Conservation (phyloP, 2,113 vertebrate genomes). For the Phyllopteryx taeniolatus region DNA sequence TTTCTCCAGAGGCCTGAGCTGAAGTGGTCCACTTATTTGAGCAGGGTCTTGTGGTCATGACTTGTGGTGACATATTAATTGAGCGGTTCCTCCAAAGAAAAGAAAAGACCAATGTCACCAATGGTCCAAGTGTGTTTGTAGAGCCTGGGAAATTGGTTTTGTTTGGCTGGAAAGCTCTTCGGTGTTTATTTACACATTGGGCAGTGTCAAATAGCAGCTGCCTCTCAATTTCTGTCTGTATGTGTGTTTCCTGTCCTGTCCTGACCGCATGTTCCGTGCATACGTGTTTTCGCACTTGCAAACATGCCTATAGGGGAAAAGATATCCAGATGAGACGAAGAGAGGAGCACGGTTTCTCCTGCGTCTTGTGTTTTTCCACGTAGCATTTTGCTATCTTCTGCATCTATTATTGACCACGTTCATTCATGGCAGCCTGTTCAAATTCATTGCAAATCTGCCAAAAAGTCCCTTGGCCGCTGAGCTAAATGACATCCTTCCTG, state of each 20-base stretch:
- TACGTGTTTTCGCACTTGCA: constrained; percentile 30
- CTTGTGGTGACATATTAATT: constrained; percentile 71
- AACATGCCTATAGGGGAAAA: neutral
- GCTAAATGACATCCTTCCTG: constrained; percentile 10
- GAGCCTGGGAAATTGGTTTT: constrained; percentile 62
- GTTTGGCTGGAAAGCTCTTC: constrained; percentile 46
- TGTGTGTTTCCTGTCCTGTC: constrained; percentile 9
- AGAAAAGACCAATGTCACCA: constrained; percentile 47
- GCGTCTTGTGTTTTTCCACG: constrained; percentile 64
- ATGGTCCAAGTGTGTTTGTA: constrained; percentile 44
- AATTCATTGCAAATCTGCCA: constrained; percentile 59
- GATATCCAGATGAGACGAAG: constrained; percentile 13
- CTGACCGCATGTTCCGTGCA: constrained; percentile 6
- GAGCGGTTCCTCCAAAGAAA: constrained; percentile 55
- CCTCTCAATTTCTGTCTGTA: constrained; percentile 6
- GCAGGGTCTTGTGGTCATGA: constrained; percentile 56
- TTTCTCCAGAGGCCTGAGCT: constrained; percentile 42
- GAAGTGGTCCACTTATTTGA: constrained; percentile 66
- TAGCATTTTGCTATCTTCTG: constrained; percentile 65
- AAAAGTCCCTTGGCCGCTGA: constrained; percentile 14
- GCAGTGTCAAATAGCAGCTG: constrained; percentile 41
- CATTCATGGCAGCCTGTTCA: constrained; percentile 65
- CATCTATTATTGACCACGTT: constrained; percentile 78
- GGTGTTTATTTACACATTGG: constrained; percentile 59
- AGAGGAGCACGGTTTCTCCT: constrained; percentile 10